Evolutionary conservation across 2,113 vertebrate species (phyloP).

Genomic region (Athene cunicularia): DNA sequence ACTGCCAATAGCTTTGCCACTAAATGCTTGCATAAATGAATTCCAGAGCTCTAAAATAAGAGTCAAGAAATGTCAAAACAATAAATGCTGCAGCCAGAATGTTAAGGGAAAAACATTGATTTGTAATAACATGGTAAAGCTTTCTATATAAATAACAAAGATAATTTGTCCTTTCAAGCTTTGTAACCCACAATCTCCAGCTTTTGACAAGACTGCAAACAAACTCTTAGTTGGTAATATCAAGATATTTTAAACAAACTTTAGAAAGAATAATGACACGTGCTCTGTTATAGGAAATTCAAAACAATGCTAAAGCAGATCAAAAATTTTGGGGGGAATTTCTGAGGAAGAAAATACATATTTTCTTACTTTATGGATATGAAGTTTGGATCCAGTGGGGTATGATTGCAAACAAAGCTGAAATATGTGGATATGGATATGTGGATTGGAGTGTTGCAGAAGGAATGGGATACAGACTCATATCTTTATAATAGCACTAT

Average conservation of each 20-base stretch:
- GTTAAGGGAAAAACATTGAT: not conserved
- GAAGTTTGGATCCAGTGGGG: not conserved
- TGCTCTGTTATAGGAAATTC: not conserved
- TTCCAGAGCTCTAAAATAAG: not conserved
- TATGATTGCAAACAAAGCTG: not conserved
- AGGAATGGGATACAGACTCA: not conserved
- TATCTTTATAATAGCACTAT: not conserved
- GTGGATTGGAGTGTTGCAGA: not conserved
- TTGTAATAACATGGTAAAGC: not conserved
- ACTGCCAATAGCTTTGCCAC: not conserved
- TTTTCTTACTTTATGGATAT: not conserved
- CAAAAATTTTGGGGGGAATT: not conserved
- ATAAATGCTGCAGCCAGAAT: not conserved
- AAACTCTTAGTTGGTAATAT: not conserved
- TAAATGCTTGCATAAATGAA: not conserved
- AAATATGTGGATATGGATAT: not conserved
- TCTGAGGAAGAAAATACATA: not conserved
- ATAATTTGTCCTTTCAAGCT: not conserved
- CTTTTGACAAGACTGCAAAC: not conserved
- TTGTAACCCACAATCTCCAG: not conserved
- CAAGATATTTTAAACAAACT: not conserved
- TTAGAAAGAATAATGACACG: not conserved
- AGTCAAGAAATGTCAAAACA: not conserved
- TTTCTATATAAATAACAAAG: not conserved
- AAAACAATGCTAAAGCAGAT: not conserved